Evolutionary conservation across 2,113 vertebrate genomes (phyloP).

Genomic region (Megaceryle torquata): DNA sequence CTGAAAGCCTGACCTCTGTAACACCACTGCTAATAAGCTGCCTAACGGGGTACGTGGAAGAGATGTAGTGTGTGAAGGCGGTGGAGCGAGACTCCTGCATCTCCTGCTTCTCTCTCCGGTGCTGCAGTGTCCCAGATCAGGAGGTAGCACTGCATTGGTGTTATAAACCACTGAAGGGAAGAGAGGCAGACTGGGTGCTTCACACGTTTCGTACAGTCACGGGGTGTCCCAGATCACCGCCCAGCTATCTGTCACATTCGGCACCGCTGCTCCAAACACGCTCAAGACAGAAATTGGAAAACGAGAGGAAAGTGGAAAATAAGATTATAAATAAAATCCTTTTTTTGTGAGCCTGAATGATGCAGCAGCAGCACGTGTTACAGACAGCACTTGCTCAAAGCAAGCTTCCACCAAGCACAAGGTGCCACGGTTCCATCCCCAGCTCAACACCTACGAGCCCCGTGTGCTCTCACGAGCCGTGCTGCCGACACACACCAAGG

Average conservation of each 20-base stretch:
- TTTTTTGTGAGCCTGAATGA: neutral
- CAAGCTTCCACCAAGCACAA: neutral
- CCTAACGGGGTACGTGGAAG: neutral
- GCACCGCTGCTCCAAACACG: neutral
- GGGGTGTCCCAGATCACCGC: neutral
- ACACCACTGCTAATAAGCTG: rapidly evolving
- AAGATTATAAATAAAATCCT: neutral
- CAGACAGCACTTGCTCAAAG: neutral
- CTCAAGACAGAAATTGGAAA: neutral
- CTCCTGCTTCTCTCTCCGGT: neutral
- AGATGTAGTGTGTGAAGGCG: neutral
- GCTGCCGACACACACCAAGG: neutral
- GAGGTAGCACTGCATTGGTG: neutral
- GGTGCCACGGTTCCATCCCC: neutral
- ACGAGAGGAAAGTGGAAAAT: neutral
- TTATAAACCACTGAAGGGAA: neutral
- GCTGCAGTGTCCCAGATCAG: neutral
- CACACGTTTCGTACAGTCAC: neutral
- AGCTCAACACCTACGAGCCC: neutral
- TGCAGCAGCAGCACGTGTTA: neutral
- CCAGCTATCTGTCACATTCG: neutral
- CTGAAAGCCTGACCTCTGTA: neutral
- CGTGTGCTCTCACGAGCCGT: neutral
- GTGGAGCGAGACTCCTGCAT: neutral
- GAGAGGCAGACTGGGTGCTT: neutral